Evolutionary conservation across 2,797 vertebrate genomes (phyloP).

Genomic region (Hylomyscus alleni): DNA sequence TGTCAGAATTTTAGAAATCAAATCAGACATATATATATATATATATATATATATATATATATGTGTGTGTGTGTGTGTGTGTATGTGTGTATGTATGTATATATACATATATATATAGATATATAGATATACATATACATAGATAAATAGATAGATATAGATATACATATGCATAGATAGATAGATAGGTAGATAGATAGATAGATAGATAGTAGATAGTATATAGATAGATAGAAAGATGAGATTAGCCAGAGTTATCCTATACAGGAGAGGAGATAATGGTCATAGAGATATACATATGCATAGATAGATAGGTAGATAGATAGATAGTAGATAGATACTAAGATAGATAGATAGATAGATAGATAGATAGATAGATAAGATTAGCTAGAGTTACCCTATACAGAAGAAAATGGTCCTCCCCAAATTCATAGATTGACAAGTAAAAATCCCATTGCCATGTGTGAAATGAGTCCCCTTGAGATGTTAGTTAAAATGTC

Average conservation of each 20-base stretch:
- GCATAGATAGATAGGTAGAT: background rate
- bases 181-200: background rate
- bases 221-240: background rate
- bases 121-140: accelerated
- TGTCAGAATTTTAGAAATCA: background rate
- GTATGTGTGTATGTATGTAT: background rate
- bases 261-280: background rate
- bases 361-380: background rate
- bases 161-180: background rate
- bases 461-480: background rate
- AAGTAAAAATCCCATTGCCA: background rate
- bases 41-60: background rate
- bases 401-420: background rate
- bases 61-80: too few relatives aligned
- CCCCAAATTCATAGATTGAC: background rate
- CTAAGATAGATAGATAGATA: background rate
- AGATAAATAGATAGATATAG: background rate
- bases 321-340: background rate
- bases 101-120: accelerated
- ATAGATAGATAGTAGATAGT: background rate
- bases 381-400: background rate
- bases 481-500: background rate
- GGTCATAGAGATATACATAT: background rate
- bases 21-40: accelerated
- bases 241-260: background rate